Evolutionary conservation across 1,140 invertebrate species (phyloP), one percentile per base, ranked within the genome.

Genomic region (Ceratoteleas bidentatus): DNA sequence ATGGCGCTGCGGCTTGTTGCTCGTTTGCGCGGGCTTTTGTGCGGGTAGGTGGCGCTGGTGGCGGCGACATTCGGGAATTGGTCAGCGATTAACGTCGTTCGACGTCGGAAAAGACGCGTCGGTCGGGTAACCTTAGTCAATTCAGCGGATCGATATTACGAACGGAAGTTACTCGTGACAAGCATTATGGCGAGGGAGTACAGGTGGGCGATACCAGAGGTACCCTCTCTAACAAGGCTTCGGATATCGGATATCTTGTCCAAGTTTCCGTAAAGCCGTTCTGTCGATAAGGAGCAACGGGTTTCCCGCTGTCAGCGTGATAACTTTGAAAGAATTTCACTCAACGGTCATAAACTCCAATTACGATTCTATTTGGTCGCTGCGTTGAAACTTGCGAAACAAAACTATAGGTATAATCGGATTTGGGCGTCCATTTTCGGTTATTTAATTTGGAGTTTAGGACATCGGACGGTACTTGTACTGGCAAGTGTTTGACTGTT

Each of bases 221-320:
- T 62, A 64, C 81, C 56, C 56, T 69, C 53, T 62, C 65, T 54
- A 70, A 70, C 66, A 70, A 58, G 66, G 66, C 64, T 65, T 78
- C 53, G 52, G 66, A 70, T 70, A 70, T 70, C 56, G 66, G 66
- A 70, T 70, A 70, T 70, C 66, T 70, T 80, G 58, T 81, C 47
- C 64, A 57, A 80, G 62, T 74, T 72, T 73, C 36, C 58, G 60
- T 57, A 58, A 81, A 80, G 77, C 52, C 50, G 24, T 38, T 64
- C 45, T 62, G 62, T 61, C 62, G 70, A 74, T 80, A 68, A 61
- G 65, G 47, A 73, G 69, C 65, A 69, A 69, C 54, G 65, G 65
- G 54, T 69, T 62, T 77, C 64, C 34, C 24, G 32, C 50, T 50
- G 65, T 58, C 34, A 56, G 32, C 62, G 16, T 53, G 57, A 68